Evolutionary conservation across 2,113 vertebrate species (phyloP), one percentile per base, ranked within the genome.

Genomic region (Aptenodytes forsteri): DNA sequence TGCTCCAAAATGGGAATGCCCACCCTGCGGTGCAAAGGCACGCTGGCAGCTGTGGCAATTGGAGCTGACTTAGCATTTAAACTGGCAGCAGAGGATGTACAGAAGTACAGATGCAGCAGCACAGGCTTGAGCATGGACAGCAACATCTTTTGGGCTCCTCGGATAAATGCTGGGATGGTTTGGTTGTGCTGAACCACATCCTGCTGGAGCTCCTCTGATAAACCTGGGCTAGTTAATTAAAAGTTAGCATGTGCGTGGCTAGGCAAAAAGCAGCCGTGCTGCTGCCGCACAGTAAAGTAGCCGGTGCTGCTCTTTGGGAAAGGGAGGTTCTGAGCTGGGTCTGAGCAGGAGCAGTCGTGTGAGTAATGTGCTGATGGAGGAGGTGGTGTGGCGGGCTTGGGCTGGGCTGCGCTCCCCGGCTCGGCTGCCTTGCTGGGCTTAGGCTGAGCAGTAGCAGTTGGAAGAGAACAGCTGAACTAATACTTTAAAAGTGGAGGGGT

Each of bases 131-230:
- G 49, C 32, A 1, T 32, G 58, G 85, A 49, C 75, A 80, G 71
- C 79, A 92, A 10, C 85, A 46, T 90, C 90, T 92, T 62, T 40
- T 2, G 3, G 69, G n/a, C 61, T 80, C 67, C 75, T 59, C 1
- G 8, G 66, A 52, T 59, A 40, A 80, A 46, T 0, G 7, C 79
- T 65, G 58, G 71, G 75, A 80, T 69, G 82, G 81, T 62, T 59
- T 18, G 5, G 64, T 76, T 3, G 1, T 89, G 81, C 89, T 58
- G 52, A 93, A 69, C 93, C 87, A 83, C 93, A 94, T 95, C 93
- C 78, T 95, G 90, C 91, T 93, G 95, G 84, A 80, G 65, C 66
- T 88, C 80, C 50, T 46, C 79, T 73, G 97, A 95, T 94, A 94
- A 95, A 73, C 66, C 62, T 38, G 71, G 87, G 49, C 54, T 62